Conservation (phyloP, 1,140 invertebrate genomes). For the Drosophila nasuta region DNA sequence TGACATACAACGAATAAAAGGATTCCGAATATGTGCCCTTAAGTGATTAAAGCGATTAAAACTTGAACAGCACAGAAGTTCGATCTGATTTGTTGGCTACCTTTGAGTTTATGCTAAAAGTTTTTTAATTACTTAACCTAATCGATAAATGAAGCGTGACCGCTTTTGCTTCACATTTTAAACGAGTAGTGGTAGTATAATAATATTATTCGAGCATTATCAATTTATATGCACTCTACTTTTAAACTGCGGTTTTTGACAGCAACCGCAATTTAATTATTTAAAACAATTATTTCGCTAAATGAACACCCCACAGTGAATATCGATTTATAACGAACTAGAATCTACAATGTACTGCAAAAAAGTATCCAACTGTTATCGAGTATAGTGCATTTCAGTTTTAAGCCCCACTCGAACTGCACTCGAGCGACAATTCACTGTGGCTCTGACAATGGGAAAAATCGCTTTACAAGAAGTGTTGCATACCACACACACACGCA, state of each 20-base stretch:
- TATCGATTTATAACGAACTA: neutral
- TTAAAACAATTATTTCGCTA: slow-evolving; percentile 23
- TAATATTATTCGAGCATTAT: slow-evolving; percentile 24
- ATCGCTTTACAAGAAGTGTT: slow-evolving; percentile 17
- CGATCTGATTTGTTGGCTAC: neutral
- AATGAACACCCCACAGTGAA: neutral
- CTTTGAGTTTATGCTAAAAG: slow-evolving; percentile 13
- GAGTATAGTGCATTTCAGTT: neutral
- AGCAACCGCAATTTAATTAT: slow-evolving; percentile 33
- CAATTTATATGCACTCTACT: slow-evolving; percentile 30
- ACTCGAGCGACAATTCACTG: slow-evolving; percentile 4
- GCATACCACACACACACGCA: slow-evolving; percentile 11
- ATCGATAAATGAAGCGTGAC: slow-evolving; percentile 29
- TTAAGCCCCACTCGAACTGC: neutral
- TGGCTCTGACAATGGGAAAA: slow-evolving; percentile 1
- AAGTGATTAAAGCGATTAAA: slow-evolving; percentile 40
- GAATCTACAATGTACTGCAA: too few relatives aligned
- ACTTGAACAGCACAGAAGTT: slow-evolving; percentile 13
- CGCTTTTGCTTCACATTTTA: neutral
- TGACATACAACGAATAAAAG: slow-evolving; percentile 13
- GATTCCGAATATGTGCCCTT: neutral
- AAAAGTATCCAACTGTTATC: neutral
- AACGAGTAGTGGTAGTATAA: neutral
- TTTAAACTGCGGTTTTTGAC: slow-evolving; percentile 16
- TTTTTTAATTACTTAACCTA: slow-evolving; percentile 37